Conservation (phyloP, 2,797 vertebrate genomes). For the Aphelocoma californica region DNA sequence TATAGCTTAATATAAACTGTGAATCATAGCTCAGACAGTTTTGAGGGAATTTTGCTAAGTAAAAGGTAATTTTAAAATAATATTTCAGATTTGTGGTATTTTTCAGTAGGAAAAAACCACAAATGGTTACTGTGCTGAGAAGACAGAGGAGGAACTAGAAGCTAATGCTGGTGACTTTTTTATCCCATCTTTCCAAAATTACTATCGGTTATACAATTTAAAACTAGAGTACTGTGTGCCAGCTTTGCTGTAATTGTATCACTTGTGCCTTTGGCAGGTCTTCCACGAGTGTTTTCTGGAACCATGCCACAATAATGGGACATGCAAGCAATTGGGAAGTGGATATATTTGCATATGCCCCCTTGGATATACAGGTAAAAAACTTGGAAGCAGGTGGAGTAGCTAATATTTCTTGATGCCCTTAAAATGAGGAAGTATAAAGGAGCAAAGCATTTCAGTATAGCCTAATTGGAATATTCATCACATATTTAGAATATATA, state of each 20-base stretch:
- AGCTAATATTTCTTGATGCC: neutral
- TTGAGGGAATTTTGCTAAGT: neutral
- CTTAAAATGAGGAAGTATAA: neutral
- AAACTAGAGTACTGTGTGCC: neutral
- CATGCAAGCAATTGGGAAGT: constrained; percentile 91
- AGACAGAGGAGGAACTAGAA: neutral
- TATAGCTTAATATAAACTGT: neutral
- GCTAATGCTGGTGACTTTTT: neutral
- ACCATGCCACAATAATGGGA: constrained; percentile 92
- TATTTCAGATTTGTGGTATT: neutral
- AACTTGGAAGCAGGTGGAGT: neutral
- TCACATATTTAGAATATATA: neutral
- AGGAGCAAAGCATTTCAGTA: neutral
- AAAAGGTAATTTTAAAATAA: neutral
- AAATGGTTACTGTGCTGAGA: neutral
- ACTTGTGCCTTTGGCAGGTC: constrained; percentile 76
- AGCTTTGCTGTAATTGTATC: neutral
- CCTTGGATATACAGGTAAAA: constrained; percentile 90
- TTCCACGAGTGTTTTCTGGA: constrained; percentile 97
- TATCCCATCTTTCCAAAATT: neutral
- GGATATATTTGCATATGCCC: constrained; percentile 92
- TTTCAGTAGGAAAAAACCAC: neutral
- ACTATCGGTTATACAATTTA: neutral
- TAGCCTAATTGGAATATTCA: neutral
- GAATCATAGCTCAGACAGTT: neutral